Evolutionary conservation across 2,888 invertebrate genomes (phyloP), one percentile per base, ranked within the genome.

Genomic region (Lepetodrilus schrolli): DNA sequence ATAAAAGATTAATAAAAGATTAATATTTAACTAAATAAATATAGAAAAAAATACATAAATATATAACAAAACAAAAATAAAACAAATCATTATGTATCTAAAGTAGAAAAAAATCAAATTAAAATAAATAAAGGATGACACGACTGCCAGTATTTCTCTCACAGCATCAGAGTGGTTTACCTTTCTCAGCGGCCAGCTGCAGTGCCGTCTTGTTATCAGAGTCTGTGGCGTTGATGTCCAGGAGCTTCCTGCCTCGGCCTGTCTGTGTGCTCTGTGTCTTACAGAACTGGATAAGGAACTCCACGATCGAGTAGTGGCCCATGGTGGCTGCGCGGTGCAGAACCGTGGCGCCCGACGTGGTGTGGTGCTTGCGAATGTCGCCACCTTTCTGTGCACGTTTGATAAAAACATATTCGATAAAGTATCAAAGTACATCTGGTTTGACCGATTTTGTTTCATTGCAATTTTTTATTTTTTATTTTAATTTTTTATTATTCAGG

Each of bases 171-270:
- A 50, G 13, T 13, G 7, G 58, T 48, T 20, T 72, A 88, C 89
- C 89, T 83, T 84, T 88, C 37, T 89, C 88, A 8, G 88, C 87
- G 2, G 88, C 88, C 51, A 87, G 47, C 72, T 88, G 87, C 20
- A 89, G 80, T 10, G 88, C 83, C 2, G 88, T 88, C 78, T 83
- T 84, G 36, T 80, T 81, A 30, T 85, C 83, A 49, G 74, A 74
- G 73, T 88, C 87, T 10, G 85, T 50, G 10, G 83, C 83, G 79
- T 89, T 88, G 37, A 89, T 80, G 70, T 86, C 84, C 66, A 87
- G 73, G 49, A 86, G 73, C 37, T 76, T 81, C 13, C 66, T 49
- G 21, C 13, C 49, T 43, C n/a, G 49, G 68, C 49, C 30, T 7
- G 47, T 51, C 21, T 49, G 49, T 4, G 13, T 21, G 5, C 21